Percentiles rank a stretch among this genome's conserved stretches.
Evolutionary conservation across 2,113 vertebrate species (phyloP).

Genomic region (Alouatta palliata): DNA sequence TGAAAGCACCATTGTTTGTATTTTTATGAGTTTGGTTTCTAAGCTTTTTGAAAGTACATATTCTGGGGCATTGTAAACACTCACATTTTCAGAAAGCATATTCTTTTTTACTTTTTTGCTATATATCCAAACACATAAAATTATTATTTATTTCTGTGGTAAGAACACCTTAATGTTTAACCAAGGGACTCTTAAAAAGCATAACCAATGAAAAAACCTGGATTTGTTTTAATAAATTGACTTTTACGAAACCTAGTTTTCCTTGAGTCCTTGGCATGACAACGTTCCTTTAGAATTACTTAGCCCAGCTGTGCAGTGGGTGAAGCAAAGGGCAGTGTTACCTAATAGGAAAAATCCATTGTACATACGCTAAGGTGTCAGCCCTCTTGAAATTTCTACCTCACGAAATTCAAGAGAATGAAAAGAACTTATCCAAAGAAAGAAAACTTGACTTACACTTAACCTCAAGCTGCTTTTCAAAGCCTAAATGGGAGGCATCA

Average conservation of each 20-base stretch:
- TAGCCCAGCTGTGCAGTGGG: slow-evolving; percentile 71
- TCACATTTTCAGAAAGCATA: slow-evolving; percentile 52
- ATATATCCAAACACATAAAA: slow-evolving; percentile 75
- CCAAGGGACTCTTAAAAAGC: slow-evolving; percentile 71
- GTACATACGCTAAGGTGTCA: slow-evolving; percentile 72
- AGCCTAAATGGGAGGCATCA: too few relatives aligned
- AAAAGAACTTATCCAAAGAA: slow-evolving; percentile 34
- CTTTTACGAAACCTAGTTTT: slow-evolving; percentile 66
- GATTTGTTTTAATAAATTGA: slow-evolving; percentile 73
- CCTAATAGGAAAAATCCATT: slow-evolving; percentile 77
- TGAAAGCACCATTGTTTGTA: slow-evolving; percentile 19
- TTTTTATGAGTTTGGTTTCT: slow-evolving; percentile 62
- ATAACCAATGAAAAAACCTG: slow-evolving; percentile 32
- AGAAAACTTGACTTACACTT: neutral
- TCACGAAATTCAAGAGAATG: slow-evolving; percentile 51
- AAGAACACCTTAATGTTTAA: slow-evolving; percentile 75
- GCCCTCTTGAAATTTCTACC: slow-evolving; percentile 1
- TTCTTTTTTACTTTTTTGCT: slow-evolving; percentile 62
- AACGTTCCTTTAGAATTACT: slow-evolving; percentile 74
- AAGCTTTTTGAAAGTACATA: slow-evolving; percentile 58
- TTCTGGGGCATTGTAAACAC: slow-evolving; percentile 54
- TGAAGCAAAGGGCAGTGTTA: slow-evolving; percentile 73
- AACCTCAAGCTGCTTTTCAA: neutral
- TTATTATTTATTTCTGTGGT: slow-evolving; percentile 75
- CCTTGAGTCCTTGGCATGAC: slow-evolving; percentile 64